These are phyloP conservation scores for Troides aeacus DNA, from an alignment of 2,888 invertebrate genomes.

Conservation along the genomic window DNA sequence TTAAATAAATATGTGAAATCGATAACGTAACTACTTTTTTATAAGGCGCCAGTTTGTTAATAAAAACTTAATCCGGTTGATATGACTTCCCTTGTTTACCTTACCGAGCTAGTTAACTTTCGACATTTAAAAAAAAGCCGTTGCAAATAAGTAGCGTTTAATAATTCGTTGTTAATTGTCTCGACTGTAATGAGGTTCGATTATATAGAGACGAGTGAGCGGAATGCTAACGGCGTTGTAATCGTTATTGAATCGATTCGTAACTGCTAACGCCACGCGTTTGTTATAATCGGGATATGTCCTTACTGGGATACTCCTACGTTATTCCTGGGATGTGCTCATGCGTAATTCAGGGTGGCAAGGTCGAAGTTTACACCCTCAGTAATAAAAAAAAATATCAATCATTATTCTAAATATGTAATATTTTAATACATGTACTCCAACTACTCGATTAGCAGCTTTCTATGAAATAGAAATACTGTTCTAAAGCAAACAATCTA, in stretches of 20 bases:
- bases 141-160: not conserved
- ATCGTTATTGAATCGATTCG: constrained; percentile 19
- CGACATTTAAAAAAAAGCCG: constrained; percentile 4
- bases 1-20: constrained; percentile 6
- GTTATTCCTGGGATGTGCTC: too few species aligned
- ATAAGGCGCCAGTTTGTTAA: constrained; percentile 9
- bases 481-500: too few species aligned
- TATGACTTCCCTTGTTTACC: constrained; percentile 5
- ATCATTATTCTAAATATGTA: too few species aligned
- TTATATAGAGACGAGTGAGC: constrained; percentile 31
- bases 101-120: constrained; percentile 6
- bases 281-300: not conserved
- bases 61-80: not conserved
- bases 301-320: not conserved
- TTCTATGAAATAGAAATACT: too few species aligned
- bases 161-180: constrained; percentile 22
- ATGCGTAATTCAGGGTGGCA: too few species aligned
- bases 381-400: too few species aligned
- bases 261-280: constrained; percentile 3
- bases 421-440: too few species aligned
- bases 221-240: constrained; percentile 29
- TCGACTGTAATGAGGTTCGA: constrained; percentile 31
- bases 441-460: too few species aligned
- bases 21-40: not conserved
- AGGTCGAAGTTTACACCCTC: too few species aligned